Conservation (phyloP, 2,113 vertebrate genomes). For the Gasterosteus aculeatus region DNA sequence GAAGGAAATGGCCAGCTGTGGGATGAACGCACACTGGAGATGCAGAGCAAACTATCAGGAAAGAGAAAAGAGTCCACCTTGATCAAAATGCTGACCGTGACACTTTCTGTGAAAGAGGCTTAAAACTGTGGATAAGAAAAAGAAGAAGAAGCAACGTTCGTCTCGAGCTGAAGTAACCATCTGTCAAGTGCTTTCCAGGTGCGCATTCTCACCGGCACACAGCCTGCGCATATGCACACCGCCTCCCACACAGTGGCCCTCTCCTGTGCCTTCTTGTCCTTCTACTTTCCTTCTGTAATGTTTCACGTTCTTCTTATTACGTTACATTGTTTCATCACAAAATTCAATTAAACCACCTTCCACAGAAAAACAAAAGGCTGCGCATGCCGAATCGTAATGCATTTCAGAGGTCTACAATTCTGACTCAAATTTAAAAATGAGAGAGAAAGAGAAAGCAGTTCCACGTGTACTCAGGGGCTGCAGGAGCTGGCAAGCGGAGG, state of each 20-base stretch:
- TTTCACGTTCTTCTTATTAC: slow-evolving; percentile 17
- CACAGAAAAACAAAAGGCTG: background rate
- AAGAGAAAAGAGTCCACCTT: slow-evolving; percentile 60
- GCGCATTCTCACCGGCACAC: slow-evolving; percentile 65
- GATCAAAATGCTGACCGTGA: slow-evolving; percentile 74
- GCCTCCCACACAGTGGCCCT: slow-evolving; percentile 59
- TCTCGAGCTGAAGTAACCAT: slow-evolving; percentile 68
- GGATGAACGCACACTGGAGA: slow-evolving; percentile 62
- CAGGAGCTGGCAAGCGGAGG: background rate
- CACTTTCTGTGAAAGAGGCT: slow-evolving; percentile 72
- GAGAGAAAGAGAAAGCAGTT: background rate
- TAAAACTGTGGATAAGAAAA: slow-evolving; percentile 47
- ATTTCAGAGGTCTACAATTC: slow-evolving; percentile 1
- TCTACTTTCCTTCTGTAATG: slow-evolving; percentile 16
- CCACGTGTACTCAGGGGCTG: background rate
- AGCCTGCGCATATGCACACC: slow-evolving; percentile 65
- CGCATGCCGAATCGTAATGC: background rate
- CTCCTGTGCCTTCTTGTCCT: slow-evolving; percentile 12
- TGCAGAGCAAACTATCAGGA: slow-evolving; percentile 59
- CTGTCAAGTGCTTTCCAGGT: slow-evolving; percentile 76
- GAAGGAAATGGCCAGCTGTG: slow-evolving; percentile 48
- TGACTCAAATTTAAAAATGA: slow-evolving; percentile 18
- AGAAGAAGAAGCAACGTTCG: slow-evolving; percentile 61
- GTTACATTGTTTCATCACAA: slow-evolving; percentile 26
- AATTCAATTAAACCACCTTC: slow-evolving; percentile 19